Conservation (phyloP, 1,140 invertebrate genomes). For the Ylistrum balloti region DNA sequence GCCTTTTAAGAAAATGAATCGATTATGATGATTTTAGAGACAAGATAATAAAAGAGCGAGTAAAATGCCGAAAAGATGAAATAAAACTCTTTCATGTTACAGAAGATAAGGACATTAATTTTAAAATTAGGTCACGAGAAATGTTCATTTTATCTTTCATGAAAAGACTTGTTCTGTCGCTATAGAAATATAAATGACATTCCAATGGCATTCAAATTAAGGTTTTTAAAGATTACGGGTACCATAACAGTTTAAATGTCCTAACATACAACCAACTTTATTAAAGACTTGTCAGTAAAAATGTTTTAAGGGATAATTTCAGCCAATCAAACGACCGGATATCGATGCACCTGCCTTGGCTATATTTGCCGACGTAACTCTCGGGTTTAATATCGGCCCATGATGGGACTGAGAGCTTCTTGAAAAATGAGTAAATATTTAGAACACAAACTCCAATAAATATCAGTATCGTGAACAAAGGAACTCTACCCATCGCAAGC, state of each 20-base stretch:
- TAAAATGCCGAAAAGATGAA: not conserved
- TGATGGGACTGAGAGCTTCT: not conserved
- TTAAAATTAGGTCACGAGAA: not conserved
- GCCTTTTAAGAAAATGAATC: not conserved
- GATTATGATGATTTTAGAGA: not conserved
- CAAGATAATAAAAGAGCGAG: not conserved
- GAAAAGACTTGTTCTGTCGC: not conserved
- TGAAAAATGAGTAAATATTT: constrained; percentile 36
- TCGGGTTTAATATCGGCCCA: not conserved
- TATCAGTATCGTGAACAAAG: not conserved
- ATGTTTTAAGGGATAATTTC: not conserved
- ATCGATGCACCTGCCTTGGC: not conserved
- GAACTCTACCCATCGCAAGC: not conserved
- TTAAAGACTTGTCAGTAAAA: constrained; percentile 9
- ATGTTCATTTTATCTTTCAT: not conserved
- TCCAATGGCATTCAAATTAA: constrained; percentile 4
- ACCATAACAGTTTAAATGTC: constrained; percentile 27
- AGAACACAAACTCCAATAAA: not conserved
- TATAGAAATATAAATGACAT: constrained; percentile 14
- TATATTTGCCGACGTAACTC: not conserved
- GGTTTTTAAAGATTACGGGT: constrained; percentile 21
- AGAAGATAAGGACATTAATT: constrained; percentile 3
- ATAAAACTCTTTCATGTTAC: not conserved
- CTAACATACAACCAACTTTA: not conserved
- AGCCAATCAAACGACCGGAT: constrained; percentile 23